Percentiles rank a stretch among this genome's conserved stretches.
These are phyloP conservation scores for Eucidaris tribuloides DNA, from an alignment of 35 echinoderm and acorn worm genomes.

Conservation along the genomic window DNA sequence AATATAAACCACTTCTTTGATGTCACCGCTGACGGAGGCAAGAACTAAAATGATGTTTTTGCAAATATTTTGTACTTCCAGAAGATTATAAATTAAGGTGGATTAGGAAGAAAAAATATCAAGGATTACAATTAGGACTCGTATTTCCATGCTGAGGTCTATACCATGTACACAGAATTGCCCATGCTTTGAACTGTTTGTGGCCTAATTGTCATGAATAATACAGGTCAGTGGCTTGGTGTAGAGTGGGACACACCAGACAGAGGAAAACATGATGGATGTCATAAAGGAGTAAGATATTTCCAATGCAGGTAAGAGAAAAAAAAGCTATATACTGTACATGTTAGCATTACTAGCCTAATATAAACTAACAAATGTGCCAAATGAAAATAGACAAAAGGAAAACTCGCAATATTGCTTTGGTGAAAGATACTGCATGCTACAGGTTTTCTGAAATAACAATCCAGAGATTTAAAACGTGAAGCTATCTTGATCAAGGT, in stretches of 20 bases:
- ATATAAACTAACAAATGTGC: neutral
- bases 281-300: conserved; percentile 66
- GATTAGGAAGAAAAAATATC: neutral
- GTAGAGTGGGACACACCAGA: conserved; percentile 90
- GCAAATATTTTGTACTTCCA: neutral
- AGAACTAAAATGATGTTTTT: too few relatives aligned
- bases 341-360: neutral
- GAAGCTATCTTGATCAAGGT: too few relatives aligned
- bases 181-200: neutral
- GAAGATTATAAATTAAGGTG: neutral
- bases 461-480: too few relatives aligned
- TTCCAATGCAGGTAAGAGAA: conserved; percentile 73
- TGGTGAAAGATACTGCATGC: too few relatives aligned
- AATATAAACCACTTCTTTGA: too few relatives aligned
- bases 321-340: neutral
- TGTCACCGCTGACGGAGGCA: too few relatives aligned
- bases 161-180: neutral
- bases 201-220: neutral
- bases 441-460: too few relatives aligned
- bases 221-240: conserved; percentile 83
- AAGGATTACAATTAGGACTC: neutral
- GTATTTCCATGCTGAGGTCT: neutral
- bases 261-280: conserved; percentile 93
- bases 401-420: too few relatives aligned
- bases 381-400: neutral